Evolutionary conservation across 1,140 invertebrate species (phyloP), one percentile per base, ranked within the genome.

Genomic region (Babylonia areolata): DNA sequence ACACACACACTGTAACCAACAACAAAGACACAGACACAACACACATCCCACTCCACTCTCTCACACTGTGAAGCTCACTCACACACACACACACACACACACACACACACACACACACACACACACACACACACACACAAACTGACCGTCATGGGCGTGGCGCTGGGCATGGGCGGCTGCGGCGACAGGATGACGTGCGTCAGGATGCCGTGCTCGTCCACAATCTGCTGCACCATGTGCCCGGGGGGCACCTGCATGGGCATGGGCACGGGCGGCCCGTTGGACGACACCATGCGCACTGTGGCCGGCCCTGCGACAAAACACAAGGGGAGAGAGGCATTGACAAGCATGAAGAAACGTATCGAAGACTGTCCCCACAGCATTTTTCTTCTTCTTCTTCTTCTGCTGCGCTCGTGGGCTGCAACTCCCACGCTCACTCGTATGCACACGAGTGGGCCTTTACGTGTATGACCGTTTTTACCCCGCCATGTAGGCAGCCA

Each of bases 221-320:
- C 96, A 90, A 98, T 97, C 93, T 97, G 97, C 93, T 97, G 97
- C 88, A 98, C 96, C 94, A 98, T 96, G 95, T 97, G 97, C 92
- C 97, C 97, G 64, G 97, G 97, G 42, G 97, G 97, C 87, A 98
- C 97, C 94, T 97, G 97, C 92, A 98, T 97, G 81, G 97, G 97
- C 95, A 98, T 97, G 64, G 97, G 96, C 89, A 97, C 95, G 46
- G 96, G 96, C 81, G 96, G 96, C 86, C 96, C 96, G 80, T 96
- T 96, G 94, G 96, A 97, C 86, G 97, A 97, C 88, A 97, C 96
- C 97, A 97, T 97, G 89, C 97, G 96, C 85, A 97, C 97, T 86
- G 97, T 97, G 90, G 97, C 96, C 89, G 97, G 96, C 89, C 96
- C 96, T 95, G 92, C 31, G 91, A 92, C 79, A 64, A 88, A 35